These are phyloP conservation scores for Drosophila paramelanica DNA, from an alignment of 2,888 invertebrate species.

Conservation along the genomic window DNA sequence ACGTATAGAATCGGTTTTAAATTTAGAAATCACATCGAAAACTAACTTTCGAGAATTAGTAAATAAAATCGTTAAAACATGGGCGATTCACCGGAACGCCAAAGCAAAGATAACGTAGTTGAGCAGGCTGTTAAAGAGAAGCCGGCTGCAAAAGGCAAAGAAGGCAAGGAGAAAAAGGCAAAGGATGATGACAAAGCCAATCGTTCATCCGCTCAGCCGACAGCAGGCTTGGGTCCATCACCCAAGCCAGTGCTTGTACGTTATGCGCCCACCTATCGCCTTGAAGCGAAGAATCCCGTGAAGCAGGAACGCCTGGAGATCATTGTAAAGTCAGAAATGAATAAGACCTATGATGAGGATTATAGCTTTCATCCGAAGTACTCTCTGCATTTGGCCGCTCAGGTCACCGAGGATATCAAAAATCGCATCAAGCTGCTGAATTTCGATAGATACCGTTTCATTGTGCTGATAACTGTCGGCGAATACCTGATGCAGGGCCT, in stretches of 20 bases:
- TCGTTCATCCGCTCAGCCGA: conserved; percentile 6
- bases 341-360: conserved; percentile 69
- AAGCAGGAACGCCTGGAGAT: conserved; percentile 82
- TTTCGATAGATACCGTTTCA: conserved; percentile 83
- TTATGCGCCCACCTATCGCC: conserved; percentile 83
- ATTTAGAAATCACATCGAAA: conserved; percentile 8
- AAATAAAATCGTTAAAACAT: conserved; percentile 5
- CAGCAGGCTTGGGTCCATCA: conserved; percentile 12
- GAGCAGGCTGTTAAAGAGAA: conserved; percentile 43
- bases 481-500: conserved; percentile 84
- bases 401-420: conserved; percentile 84
- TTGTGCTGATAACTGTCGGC: conserved; percentile 83
- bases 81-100: conserved; percentile 40
- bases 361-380: conserved; percentile 81
- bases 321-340: conserved; percentile 81
- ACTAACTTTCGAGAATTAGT: background rate
- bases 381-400: conserved; percentile 76
- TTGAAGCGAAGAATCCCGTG: conserved; percentile 82
- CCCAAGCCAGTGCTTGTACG: conserved; percentile 52
- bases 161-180: conserved; percentile 28
- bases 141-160: conserved; percentile 21
- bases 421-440: conserved; percentile 78
- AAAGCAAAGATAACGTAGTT: conserved; percentile 30
- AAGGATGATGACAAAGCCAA: conserved; percentile 37
- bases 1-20: background rate